Conservation (phyloP, 2,113 vertebrate genomes). For the Microcebus murinus region DNA sequence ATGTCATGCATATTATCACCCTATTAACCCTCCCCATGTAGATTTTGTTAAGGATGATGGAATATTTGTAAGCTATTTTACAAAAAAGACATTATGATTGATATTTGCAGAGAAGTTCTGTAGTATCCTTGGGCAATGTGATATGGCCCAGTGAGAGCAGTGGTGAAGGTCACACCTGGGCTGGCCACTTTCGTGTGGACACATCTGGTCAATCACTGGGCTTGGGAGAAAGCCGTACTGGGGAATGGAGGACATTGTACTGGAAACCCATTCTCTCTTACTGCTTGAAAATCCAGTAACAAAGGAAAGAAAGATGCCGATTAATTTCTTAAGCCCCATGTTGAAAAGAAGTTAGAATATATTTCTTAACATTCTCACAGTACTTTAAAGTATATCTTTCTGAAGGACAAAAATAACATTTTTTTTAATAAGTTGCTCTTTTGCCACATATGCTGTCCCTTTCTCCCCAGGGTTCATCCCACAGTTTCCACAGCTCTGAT, state of each 20-base stretch:
- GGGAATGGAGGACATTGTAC: fast-evolving
- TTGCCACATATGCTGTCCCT: not conserved
- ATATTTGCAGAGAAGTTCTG: not conserved
- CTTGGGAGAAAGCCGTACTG: fast-evolving
- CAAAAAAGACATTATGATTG: not conserved
- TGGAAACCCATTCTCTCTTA: not conserved
- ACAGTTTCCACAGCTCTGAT: not conserved
- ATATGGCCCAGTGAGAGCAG: fast-evolving
- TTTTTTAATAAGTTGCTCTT: not conserved
- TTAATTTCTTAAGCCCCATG: not conserved
- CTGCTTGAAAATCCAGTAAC: not conserved
- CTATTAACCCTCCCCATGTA: fast-evolving
- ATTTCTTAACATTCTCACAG: not conserved
- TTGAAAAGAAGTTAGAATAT: not conserved
- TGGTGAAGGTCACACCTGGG: fast-evolving
- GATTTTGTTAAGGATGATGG: not conserved
- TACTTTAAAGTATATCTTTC: not conserved
- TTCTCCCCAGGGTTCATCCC: conserved; percentile 1
- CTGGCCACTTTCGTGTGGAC: not conserved
- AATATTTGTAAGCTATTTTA: not conserved
- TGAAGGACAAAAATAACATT: conserved; percentile 16
- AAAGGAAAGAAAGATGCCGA: not conserved
- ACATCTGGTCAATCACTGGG: fast-evolving
- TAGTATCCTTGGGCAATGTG: too few species aligned
- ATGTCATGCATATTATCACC: too few species aligned